Conservation (phyloP, 2,888 invertebrate genomes). For the Proisotoma minuta region DNA sequence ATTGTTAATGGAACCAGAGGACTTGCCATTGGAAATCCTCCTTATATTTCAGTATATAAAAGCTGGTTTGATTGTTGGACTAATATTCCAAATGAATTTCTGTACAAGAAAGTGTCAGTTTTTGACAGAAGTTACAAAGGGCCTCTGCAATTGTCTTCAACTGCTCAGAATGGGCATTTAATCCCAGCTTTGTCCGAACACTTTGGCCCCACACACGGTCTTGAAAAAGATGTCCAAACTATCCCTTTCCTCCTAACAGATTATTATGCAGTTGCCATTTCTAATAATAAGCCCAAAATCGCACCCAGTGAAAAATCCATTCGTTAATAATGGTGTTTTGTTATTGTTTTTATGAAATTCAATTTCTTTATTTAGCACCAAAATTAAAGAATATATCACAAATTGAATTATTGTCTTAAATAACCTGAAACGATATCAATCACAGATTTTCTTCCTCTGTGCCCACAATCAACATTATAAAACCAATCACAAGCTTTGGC, state of each 20-base stretch:
- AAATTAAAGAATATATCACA: no score
- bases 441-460: not conserved
- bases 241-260: not conserved
- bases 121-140: slow-evolving; percentile 68
- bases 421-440: not conserved
- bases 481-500: slow-evolving; percentile 25
- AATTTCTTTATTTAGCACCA: no score
- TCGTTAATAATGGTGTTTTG: no score
- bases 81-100: slow-evolving; percentile 67
- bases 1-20: slow-evolving; percentile 23
- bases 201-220: slow-evolving; percentile 13
- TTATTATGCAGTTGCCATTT: no score
- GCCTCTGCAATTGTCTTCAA: slow-evolving; percentile 48
- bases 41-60: slow-evolving; percentile 73
- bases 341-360: no score
- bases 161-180: not conserved
- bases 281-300: no score
- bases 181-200: not conserved
- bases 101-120: slow-evolving; percentile 78
- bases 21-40: slow-evolving; percentile 68
- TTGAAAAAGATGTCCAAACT: not conserved
- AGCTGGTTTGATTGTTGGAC: slow-evolving; percentile 78
- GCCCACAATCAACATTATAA: slow-evolving; percentile 14
- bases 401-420: not conserved
- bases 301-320: no score